Evolutionary conservation across 2,113 vertebrate genomes (phyloP).

Genomic region (Formicarius rufipectus): DNA sequence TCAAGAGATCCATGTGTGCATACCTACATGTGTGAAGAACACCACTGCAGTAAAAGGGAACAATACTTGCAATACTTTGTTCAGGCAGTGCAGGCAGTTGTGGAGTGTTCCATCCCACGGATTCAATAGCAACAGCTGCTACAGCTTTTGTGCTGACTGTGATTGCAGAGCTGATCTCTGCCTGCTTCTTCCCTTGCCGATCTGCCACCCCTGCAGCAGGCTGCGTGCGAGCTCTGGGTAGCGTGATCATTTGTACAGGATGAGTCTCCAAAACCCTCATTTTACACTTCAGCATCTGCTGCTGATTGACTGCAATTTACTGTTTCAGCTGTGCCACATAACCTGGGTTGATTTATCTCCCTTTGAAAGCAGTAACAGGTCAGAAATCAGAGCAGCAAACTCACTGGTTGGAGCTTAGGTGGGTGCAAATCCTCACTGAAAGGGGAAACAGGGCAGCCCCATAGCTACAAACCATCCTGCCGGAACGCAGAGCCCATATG

Average conservation of each 20-base stretch:
- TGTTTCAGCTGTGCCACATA: background rate
- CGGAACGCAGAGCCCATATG: background rate
- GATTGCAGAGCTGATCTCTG: background rate
- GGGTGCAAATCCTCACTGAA: background rate
- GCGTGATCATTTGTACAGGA: background rate
- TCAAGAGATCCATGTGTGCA: background rate
- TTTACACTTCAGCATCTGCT: background rate
- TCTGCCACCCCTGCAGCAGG: background rate
- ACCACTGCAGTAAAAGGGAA: background rate
- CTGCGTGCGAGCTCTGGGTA: background rate
- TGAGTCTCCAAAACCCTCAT: background rate
- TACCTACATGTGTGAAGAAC: background rate
- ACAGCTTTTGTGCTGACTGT: background rate
- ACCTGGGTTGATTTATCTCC: background rate
- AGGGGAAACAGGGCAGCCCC: background rate
- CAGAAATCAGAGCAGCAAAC: background rate
- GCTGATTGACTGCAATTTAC: background rate
- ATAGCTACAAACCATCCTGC: background rate
- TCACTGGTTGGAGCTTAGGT: background rate
- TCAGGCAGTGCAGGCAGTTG: background rate
- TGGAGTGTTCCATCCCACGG: conserved; percentile 25
- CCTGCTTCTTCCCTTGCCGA: background rate
- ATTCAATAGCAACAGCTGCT: conserved; percentile 67
- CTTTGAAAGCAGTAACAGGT: background rate
- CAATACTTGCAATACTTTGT: background rate